Evolutionary conservation across 2,113 vertebrate species (phyloP).

Genomic region (Boulengeromyrus knoepffleri): DNA sequence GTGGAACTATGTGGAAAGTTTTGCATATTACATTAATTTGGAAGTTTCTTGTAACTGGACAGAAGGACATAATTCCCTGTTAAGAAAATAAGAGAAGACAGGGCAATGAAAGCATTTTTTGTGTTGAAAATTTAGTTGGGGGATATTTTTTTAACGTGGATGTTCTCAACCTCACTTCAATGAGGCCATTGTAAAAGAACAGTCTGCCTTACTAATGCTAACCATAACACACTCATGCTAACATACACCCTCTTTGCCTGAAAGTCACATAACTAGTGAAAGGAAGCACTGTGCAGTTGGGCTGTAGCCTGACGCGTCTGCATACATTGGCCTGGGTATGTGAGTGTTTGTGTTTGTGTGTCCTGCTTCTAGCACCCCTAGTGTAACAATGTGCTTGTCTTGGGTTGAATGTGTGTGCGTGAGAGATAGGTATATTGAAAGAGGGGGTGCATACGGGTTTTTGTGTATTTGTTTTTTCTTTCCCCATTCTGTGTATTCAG

Average conservation of each 20-base stretch:
- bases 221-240: constrained; percentile 42
- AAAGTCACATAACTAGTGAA: constrained; percentile 38
- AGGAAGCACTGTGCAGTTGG: constrained; percentile 41
- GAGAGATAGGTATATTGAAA: constrained; percentile 4
- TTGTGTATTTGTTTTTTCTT: not conserved
- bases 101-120: constrained; percentile 50
- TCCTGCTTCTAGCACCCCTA: not conserved
- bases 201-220: constrained; percentile 49
- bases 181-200: constrained; percentile 53
- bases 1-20: not conserved
- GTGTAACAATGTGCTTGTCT: constrained; percentile 20
- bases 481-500: not conserved
- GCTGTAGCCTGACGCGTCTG: constrained; percentile 13
- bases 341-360: constrained; percentile 33
- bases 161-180: constrained; percentile 54
- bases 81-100: constrained; percentile 5
- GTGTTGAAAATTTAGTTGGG: constrained; percentile 44
- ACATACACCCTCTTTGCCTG: constrained; percentile 16
- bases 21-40: not conserved
- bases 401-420: constrained; percentile 31
- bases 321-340: constrained; percentile 5
- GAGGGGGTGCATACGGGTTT: not conserved
- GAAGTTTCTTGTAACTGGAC: not conserved
- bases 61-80: not conserved
- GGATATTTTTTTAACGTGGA: constrained; percentile 55